Evolutionary conservation across 2,113 vertebrate genomes (phyloP).

Genomic region (Gadus chalcogrammus): DNA sequence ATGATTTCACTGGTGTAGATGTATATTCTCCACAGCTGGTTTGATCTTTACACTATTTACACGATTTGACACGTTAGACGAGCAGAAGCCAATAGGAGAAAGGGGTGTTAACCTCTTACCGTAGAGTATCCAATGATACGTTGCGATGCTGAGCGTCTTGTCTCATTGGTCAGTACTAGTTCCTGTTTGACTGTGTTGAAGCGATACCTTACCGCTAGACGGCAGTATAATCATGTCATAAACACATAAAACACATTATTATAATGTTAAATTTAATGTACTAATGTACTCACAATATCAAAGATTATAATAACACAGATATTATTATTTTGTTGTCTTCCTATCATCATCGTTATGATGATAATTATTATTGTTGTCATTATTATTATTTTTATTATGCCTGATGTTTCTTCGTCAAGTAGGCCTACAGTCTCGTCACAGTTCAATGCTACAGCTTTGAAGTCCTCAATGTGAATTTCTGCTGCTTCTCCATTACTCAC

Average conservation of each 20-base stretch:
- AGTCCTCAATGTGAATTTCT: too few species aligned
- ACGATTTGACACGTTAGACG: constrained; percentile 62
- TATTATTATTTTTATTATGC: background rate
- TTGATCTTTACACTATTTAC: constrained; percentile 28
- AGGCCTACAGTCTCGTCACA: too few species aligned
- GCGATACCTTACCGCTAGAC: constrained; percentile 13
- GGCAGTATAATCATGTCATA: background rate
- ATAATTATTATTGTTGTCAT: too few species aligned
- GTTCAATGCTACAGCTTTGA: too few species aligned
- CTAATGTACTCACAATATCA: background rate
- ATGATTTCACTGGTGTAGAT: background rate
- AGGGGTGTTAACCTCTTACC: background rate
- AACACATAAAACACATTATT: background rate
- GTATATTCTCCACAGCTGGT: background rate
- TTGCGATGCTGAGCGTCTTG: background rate
- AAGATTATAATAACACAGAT: too few species aligned
- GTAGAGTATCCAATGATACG: constrained; percentile 33
- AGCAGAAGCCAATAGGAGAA: constrained; percentile 41
- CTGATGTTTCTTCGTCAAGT: background rate
- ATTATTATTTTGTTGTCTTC: background rate
- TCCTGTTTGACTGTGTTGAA: background rate
- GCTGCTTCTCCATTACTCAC: background rate
- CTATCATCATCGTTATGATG: too few species aligned
- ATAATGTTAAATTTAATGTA: background rate
- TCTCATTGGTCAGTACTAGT: constrained; percentile 34